A percentile compares a stretch with the other conserved stretches of the same genome.
Conservation (phyloP, 2,888 invertebrate genomes). For the Sphinx pinastri region DNA sequence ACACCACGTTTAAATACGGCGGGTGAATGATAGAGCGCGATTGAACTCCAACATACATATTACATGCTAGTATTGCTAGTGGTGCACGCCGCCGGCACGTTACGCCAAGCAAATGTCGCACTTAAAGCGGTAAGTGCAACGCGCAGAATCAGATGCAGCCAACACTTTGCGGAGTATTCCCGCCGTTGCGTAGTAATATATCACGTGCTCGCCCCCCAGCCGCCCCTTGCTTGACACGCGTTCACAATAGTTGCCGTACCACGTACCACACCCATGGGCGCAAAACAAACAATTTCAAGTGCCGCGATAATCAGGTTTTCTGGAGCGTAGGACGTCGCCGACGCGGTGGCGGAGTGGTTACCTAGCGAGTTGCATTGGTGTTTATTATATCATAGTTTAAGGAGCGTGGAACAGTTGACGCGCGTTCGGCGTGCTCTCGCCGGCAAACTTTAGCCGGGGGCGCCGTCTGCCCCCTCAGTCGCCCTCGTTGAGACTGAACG, state of each 20-base stretch:
- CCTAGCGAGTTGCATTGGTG: constrained; percentile 41
- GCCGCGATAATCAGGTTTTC: constrained; percentile 8
- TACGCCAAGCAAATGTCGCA: constrained; percentile 24
- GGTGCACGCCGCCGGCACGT: background rate
- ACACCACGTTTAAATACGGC: background rate
- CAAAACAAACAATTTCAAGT: constrained; percentile 34
- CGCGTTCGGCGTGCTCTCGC: constrained; percentile 42
- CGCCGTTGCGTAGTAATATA: constrained; percentile 45
- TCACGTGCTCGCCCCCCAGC: constrained; percentile 53
- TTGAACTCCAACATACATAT: background rate
- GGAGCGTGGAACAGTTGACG: constrained; percentile 34
- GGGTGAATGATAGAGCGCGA: constrained; percentile 13
- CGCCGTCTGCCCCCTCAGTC: constrained; percentile 69
- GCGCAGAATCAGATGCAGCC: constrained; percentile 60
- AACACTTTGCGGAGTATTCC: constrained; percentile 40
- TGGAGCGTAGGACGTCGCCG: background rate
- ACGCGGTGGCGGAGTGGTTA: constrained; percentile 36
- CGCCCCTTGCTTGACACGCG: constrained; percentile 34
- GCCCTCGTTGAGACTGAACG: constrained; percentile 68
- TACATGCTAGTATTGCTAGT: constrained; percentile 10
- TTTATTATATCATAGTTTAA: constrained; percentile 48
- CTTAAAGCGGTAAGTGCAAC: constrained; percentile 45
- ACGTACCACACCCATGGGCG: constrained; percentile 59
- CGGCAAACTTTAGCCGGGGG: constrained; percentile 45
- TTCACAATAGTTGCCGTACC: constrained; percentile 19